Evolutionary conservation across 64 coral and sea anemone species (phyloP).

Genomic region (Dendronephthya gigantea): DNA sequence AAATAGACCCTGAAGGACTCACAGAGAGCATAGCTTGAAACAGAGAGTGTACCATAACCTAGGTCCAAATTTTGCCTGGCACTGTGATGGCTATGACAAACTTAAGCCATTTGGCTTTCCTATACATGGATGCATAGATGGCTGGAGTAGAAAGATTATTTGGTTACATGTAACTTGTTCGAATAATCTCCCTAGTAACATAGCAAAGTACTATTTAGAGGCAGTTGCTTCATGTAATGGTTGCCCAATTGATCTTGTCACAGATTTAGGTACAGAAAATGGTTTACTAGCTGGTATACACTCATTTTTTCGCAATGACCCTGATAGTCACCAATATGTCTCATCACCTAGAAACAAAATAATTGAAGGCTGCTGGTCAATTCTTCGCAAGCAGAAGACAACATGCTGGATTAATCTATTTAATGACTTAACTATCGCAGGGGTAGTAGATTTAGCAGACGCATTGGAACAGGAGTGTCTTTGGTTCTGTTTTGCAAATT

Average conservation of each 20-base stretch:
- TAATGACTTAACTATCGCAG: neutral
- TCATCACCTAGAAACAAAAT: conserved; percentile 1
- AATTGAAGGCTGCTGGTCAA: conserved; percentile 6
- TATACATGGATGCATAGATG: neutral
- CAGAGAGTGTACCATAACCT: neutral
- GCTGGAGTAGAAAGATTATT: conserved; percentile 2
- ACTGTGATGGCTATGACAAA: conserved; percentile 9
- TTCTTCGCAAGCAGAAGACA: neutral
- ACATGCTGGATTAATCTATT: conserved; percentile 4
- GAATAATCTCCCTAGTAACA: conserved; percentile 3
- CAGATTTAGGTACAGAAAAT: neutral
- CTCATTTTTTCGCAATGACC: neutral
- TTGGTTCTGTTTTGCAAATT: neutral
- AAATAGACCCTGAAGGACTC: conserved; percentile 3
- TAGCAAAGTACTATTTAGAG: conserved; percentile 13
- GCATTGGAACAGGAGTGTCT: conserved; percentile 2
- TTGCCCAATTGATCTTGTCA: neutral
- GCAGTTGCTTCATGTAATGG: neutral
- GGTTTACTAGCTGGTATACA: conserved; percentile 6
- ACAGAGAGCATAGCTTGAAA: neutral
- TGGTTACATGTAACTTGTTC: conserved; percentile 5
- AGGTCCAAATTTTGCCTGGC: conserved; percentile 11
- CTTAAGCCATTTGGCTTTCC: conserved; percentile 14
- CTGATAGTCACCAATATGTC: conserved; percentile 8
- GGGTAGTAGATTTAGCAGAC: conserved; percentile 2